A percentile compares a stretch with the other conserved stretches of the same genome.
phyloP scores from a whole-genome alignment of 2,113 vertebrate genomes.

The Fulica atra region DNA sequence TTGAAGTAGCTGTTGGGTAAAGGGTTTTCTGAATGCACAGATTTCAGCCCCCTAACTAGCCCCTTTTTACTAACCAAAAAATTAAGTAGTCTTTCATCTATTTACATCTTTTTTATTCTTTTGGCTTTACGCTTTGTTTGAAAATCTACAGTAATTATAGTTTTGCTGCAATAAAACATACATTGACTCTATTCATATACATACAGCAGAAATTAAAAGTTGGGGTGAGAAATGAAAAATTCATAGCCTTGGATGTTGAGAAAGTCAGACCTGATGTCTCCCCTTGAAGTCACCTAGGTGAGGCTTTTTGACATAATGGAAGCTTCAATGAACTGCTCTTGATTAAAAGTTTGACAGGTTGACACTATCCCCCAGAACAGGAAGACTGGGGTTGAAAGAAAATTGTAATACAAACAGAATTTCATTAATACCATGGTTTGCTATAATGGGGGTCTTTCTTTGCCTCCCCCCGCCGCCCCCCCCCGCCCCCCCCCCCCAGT shows the following conservation, averaged over 20 bases:
- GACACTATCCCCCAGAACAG: conserved; percentile 52
- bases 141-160: background rate
- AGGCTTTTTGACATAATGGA: conserved; percentile 62
- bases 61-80: background rate
- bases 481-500: background rate
- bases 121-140: background rate
- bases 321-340: conserved; percentile 61
- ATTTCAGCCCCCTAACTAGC: background rate
- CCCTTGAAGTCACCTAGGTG: conserved; percentile 62
- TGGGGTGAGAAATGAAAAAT: conserved; percentile 42
- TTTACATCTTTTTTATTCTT: background rate
- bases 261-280: conserved; percentile 50
- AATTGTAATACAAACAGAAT: conserved; percentile 76
- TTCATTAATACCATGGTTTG: conserved; percentile 69
- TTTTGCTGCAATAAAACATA: background rate
- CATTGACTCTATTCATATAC: background rate
- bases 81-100: background rate
- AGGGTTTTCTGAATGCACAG: background rate
- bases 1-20: background rate
- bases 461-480: background rate
- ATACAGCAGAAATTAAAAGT: conserved; percentile 1
- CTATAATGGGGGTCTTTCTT: conserved; percentile 32
- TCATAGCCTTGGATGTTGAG: conserved; percentile 34
- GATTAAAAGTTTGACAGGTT: conserved; percentile 72
- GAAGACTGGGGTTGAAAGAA: conserved; percentile 64